These are phyloP conservation scores for Enteromius anoplus DNA, from an alignment of 2,797 vertebrate species.

Conservation along the genomic window DNA sequence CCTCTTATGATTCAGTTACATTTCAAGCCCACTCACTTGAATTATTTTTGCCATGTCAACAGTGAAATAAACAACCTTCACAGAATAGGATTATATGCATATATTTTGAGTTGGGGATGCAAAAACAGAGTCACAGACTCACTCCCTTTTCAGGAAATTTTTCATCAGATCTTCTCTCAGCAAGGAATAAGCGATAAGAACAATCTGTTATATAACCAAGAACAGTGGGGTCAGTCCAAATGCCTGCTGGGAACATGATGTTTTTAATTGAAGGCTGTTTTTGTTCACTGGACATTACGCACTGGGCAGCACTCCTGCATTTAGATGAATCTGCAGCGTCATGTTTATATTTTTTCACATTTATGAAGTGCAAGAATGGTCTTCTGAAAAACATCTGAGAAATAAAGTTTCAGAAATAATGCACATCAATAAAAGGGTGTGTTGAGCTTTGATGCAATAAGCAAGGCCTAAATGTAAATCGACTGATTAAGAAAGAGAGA, in stretches of 20 bases:
- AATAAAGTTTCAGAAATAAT: background rate
- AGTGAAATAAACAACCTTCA: constrained; percentile 3
- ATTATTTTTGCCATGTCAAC: background rate
- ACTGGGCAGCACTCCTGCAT: background rate
- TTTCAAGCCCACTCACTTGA: constrained; percentile 17
- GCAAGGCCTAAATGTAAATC: background rate
- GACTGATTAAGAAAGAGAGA: background rate
- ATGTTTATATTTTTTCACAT: background rate
- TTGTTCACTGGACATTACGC: constrained; percentile 11
- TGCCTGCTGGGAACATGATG: constrained; percentile 47
- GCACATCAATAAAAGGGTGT: background rate
- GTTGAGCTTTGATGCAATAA: background rate
- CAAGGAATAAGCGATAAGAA: constrained; percentile 30
- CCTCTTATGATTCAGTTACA: constrained; percentile 7
- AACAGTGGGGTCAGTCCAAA: constrained; percentile 12
- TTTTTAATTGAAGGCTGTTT: constrained; percentile 47
- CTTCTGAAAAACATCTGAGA: background rate
- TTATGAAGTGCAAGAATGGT: background rate
- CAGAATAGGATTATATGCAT: background rate
- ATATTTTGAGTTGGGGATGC: background rate
- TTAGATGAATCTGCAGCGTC: background rate
- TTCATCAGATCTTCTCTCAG: constrained; percentile 15
- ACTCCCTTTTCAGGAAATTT: background rate
- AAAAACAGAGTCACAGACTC: background rate
- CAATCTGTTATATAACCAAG: constrained; percentile 43